Conservation (phyloP, 1,140 invertebrate genomes). For the Drosophila bifasciata region DNA sequence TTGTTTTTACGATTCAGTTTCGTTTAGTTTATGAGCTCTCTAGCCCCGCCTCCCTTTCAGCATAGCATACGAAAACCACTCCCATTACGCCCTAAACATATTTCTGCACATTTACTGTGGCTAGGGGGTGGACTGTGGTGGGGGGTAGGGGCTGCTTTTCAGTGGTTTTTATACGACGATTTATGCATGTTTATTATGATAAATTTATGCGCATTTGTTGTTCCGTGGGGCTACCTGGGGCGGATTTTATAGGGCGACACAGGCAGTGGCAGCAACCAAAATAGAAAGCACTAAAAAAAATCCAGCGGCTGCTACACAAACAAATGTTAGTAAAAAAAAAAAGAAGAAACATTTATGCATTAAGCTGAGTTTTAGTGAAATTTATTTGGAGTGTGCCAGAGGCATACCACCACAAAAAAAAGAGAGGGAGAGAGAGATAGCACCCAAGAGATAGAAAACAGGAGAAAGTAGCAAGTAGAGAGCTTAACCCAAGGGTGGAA, state of each 20-base stretch:
- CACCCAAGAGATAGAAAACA: neutral
- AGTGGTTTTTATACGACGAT: slow-evolving; percentile 42
- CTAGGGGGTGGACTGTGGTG: no score
- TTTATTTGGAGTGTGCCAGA: neutral
- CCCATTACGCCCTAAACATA: slow-evolving; percentile 54
- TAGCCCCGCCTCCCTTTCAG: slow-evolving; percentile 22
- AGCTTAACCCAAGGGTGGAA: slow-evolving; percentile 53
- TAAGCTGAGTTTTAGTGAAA: slow-evolving; percentile 35
- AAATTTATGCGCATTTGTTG: slow-evolving; percentile 76
- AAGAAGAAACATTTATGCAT: slow-evolving; percentile 43
- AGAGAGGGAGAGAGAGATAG: neutral
- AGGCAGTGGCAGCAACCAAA: slow-evolving; percentile 14
- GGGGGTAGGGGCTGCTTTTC: slow-evolving; percentile 12
- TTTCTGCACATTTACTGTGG: slow-evolving; percentile 67
- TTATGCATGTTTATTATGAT: slow-evolving; percentile 78
- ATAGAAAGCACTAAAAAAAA: slow-evolving; percentile 24
- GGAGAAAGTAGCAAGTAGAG: neutral
- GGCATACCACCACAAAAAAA: neutral
- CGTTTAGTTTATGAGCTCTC: slow-evolving; percentile 73
- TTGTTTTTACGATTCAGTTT: slow-evolving; percentile 64
- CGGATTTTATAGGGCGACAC: slow-evolving; percentile 59
- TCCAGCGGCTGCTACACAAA: neutral
- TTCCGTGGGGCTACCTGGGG: slow-evolving; percentile 29
- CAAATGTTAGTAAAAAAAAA: slow-evolving; percentile 18
- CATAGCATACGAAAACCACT: slow-evolving; percentile 13